Percentiles rank a stretch among this genome's conserved stretches.
These are phyloP conservation scores for Corythoichthys haematopterus DNA, from an alignment of 2,113 vertebrate species.

Conservation along the genomic window DNA sequence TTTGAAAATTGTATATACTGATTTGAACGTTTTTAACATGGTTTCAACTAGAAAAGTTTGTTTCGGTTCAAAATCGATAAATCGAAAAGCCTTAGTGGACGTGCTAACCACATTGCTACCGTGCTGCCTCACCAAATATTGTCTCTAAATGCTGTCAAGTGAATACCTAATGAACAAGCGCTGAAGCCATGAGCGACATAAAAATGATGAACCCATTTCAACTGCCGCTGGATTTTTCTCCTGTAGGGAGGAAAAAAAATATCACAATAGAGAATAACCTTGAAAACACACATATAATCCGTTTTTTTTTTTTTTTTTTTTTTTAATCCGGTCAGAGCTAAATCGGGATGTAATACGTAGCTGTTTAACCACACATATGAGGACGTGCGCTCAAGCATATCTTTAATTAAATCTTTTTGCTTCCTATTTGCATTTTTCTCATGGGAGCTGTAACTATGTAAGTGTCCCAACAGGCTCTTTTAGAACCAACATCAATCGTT, in stretches of 20 bases:
- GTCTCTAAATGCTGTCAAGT: too few relatives aligned
- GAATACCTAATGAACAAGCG: background rate
- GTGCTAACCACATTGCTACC: too few relatives aligned
- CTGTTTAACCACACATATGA: conserved; percentile 24
- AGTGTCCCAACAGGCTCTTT: background rate
- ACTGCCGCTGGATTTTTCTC: background rate
- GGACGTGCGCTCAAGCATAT: conserved; percentile 2
- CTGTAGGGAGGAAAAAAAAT: background rate
- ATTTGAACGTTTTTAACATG: too few relatives aligned
- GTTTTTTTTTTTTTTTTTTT: conserved; percentile 2
- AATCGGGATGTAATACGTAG: conserved; percentile 35
- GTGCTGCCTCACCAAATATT: too few relatives aligned
- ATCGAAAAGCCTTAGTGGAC: too few relatives aligned
- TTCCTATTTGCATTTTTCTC: conserved; percentile 2
- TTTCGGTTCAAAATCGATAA: too few relatives aligned
- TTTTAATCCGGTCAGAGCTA: conserved; percentile 47
- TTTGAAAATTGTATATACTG: too few relatives aligned
- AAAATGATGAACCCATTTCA: background rate
- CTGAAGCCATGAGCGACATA: background rate
- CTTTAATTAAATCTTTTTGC: conserved; percentile 9
- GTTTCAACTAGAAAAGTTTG: too few relatives aligned
- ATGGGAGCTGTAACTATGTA: background rate
- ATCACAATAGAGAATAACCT: conserved; percentile 35
- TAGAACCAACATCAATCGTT: background rate
- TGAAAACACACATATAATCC: conserved; percentile 44